A percentile compares a stretch with the other conserved stretches of the same genome.
phyloP scores from a whole-genome alignment of 2,797 vertebrate genomes.

The Thripadectes ignobilis region DNA sequence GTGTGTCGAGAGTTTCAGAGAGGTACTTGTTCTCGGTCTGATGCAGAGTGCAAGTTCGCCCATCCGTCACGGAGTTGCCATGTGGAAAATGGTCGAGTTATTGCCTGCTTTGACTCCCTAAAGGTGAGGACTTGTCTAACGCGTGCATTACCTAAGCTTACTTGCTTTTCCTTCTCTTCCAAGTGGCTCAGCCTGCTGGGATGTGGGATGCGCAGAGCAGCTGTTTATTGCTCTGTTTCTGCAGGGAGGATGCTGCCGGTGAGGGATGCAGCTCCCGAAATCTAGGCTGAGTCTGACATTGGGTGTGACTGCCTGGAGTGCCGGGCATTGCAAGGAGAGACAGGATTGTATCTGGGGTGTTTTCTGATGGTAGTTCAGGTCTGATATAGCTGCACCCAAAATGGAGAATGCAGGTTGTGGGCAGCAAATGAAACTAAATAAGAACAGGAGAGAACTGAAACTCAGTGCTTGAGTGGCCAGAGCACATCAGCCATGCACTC shows the following conservation, averaged over 20 bases:
- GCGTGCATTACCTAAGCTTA: constrained; percentile 11
- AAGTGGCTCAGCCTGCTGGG: not conserved
- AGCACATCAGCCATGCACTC: not conserved
- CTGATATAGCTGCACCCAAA: not conserved
- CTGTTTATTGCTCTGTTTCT: not conserved
- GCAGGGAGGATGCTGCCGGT: not conserved
- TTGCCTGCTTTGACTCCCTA: constrained; percentile 98
- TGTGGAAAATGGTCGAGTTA: constrained; percentile 98
- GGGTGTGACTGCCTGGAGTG: not conserved
- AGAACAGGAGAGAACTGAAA: not conserved
- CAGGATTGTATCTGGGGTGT: not conserved
- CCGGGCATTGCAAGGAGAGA: not conserved
- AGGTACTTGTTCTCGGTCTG: constrained; percentile 94
- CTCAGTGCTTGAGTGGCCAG: not conserved
- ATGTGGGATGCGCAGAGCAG: not conserved
- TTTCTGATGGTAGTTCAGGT: not conserved
- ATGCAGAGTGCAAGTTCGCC: constrained; percentile 97
- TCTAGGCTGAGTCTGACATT: not conserved
- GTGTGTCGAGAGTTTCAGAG: constrained; percentile 99
- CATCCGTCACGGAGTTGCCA: constrained; percentile 96
- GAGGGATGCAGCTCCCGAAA: not conserved
- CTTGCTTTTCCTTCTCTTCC: not conserved
- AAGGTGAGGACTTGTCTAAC: constrained; percentile 86
- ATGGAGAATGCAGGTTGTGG: not conserved
- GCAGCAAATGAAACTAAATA: not conserved